These are phyloP conservation scores for Drosophila parabipectinata DNA, from an alignment of 1,140 invertebrate species.

Conservation along the genomic window DNA sequence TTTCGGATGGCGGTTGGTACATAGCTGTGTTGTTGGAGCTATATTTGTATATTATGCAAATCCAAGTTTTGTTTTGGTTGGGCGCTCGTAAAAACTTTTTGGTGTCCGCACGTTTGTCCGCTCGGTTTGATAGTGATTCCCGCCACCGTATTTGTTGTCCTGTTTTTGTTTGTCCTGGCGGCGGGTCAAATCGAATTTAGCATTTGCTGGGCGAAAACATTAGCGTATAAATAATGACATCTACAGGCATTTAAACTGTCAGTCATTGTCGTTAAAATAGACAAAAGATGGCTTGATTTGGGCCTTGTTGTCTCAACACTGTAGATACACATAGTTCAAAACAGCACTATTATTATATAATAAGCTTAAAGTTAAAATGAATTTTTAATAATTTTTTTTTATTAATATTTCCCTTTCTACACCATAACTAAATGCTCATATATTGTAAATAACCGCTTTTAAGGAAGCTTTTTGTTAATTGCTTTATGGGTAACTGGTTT, in stretches of 20 bases:
- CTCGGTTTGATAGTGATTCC: slow-evolving; percentile 50
- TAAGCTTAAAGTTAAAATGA: no score
- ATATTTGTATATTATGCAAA: slow-evolving; percentile 73
- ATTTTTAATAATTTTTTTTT: no score
- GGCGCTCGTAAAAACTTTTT: slow-evolving; percentile 72
- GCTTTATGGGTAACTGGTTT: slow-evolving; percentile 48
- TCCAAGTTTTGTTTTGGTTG: slow-evolving; percentile 64
- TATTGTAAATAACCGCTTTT: not conserved
- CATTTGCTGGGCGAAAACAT: slow-evolving; percentile 64
- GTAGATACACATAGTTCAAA: not conserved
- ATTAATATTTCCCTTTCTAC: no score
- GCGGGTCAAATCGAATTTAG: slow-evolving; percentile 57
- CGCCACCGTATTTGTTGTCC: slow-evolving; percentile 28
- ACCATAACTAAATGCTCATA: no score
- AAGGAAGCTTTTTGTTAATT: slow-evolving; percentile 30
- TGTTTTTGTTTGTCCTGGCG: slow-evolving; percentile 13
- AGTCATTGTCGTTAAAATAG: slow-evolving; percentile 35
- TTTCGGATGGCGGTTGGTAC: slow-evolving; percentile 4
- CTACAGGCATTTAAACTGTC: slow-evolving; percentile 48
- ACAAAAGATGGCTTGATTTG: slow-evolving; percentile 18
- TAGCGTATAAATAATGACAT: slow-evolving; percentile 63
- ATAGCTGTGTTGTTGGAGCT: slow-evolving; percentile 19
- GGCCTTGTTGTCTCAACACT: slow-evolving; percentile 8
- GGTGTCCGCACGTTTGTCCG: slow-evolving; percentile 69
- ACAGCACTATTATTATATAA: not conserved